Evolutionary conservation across 1,140 invertebrate species (phyloP), one percentile per base, ranked within the genome.

Genomic region (Neelides sp.): DNA sequence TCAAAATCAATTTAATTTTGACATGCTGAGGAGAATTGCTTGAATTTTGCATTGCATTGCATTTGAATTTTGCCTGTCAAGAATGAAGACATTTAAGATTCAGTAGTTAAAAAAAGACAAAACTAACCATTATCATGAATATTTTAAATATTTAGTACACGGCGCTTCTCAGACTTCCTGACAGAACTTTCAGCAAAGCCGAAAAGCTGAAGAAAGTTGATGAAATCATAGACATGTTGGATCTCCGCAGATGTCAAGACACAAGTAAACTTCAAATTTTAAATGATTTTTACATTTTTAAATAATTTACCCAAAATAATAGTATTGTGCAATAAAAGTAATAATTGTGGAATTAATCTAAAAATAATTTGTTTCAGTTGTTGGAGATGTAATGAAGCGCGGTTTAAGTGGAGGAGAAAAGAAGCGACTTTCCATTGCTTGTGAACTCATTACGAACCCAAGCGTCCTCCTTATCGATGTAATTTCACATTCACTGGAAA

Each of bases 351-450:
- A 26, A 44, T 5, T 44, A 17, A 44, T n/a, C 35, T 42, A 23
- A 23, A 10, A 23, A 24, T 26, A 26, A 54, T 55, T 55, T 36
- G 37, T 64, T 66, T 19, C 62, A 81, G 78, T 83, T 61, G 84
- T 89, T 58, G 85, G 85, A 8, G 83, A 86, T 65, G 78, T 82
- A 56, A 69, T 82, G 41, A 81, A 79, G 58, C 71, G 82, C 50
- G 85, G 85, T 24, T 68, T 90, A 4, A 88, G 85, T 15, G 85
- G 85, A 4, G 85, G 85, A 13, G 85, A 90, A 63, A 88, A 85
- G 73, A 90, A 89, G 63, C 66, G 85, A 61, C 82, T 83, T 4
- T 87, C 82, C 63, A 89, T 89, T 62, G 86, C 84, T 19, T 87
- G 83, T 64, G 86, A 90, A 71, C 71, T 90, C 44, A 70, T 90